Conservation (phyloP, 2,888 invertebrate genomes). For the Smittia aterrima region DNA sequence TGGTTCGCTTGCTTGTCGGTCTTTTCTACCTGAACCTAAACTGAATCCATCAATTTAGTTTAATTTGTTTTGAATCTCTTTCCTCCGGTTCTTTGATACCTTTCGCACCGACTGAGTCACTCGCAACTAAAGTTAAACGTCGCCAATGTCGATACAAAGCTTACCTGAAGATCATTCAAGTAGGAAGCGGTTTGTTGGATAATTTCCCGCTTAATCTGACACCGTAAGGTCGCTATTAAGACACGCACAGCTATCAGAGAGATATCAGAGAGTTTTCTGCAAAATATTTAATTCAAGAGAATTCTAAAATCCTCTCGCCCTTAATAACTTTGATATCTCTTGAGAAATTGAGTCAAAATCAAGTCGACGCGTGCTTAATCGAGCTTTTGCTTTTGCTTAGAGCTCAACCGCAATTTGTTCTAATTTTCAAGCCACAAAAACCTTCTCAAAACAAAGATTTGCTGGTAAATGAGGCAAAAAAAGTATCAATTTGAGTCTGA, state of each 20-base stretch:
- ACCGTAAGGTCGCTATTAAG: constrained; percentile 17
- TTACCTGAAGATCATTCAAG: not conserved
- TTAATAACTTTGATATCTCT: too few relatives aligned
- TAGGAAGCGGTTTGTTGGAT: not conserved
- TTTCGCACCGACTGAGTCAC: not conserved
- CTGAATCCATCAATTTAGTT: constrained; percentile 39
- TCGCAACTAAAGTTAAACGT: constrained; percentile 4
- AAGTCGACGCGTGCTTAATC: too few relatives aligned
- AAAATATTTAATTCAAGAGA: too few relatives aligned
- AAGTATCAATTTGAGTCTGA: constrained; percentile 28
- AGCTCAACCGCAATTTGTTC: too few relatives aligned
- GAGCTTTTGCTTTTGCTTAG: too few relatives aligned
- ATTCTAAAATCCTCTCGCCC: too few relatives aligned
- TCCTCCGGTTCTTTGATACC: too few relatives aligned
- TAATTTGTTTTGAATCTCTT: constrained; percentile 29
- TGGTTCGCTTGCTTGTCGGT: constrained; percentile 1
- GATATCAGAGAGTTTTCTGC: too few relatives aligned
- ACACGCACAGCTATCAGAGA: too few relatives aligned
- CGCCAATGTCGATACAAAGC: constrained; percentile 1
- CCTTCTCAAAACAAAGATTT: too few relatives aligned
- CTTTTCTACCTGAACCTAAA: constrained; percentile 25
- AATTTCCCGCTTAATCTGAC: constrained; percentile 28
- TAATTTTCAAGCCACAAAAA: not conserved
- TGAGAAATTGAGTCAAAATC: too few relatives aligned
- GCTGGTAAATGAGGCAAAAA: too few relatives aligned